phyloP scores from a whole-genome alignment of 2,113 vertebrate genomes.

The Phylloscopus trochilus region DNA sequence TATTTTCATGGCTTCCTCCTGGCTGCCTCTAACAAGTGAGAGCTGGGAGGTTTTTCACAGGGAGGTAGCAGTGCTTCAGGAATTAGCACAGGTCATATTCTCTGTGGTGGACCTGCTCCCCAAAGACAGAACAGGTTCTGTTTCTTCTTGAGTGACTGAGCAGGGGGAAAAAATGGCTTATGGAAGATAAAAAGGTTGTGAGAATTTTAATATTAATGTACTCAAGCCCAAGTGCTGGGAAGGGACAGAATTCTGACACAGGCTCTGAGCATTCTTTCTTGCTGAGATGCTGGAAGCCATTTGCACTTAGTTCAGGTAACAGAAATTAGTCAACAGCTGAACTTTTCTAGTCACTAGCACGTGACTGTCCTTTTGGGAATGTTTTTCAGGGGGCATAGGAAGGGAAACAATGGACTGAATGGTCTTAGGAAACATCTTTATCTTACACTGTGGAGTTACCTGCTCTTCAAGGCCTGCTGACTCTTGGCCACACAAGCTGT shows the following conservation, averaged over 20 bases:
- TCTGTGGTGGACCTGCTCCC: background rate
- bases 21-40: background rate
- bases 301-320: background rate
- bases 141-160: background rate
- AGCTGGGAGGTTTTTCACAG: background rate
- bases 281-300: background rate
- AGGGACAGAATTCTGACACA: background rate
- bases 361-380: background rate
- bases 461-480: background rate
- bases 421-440: background rate
- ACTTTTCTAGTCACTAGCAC: background rate
- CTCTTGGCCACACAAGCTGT: background rate
- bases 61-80: background rate
- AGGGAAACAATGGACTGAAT: background rate
- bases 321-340: background rate
- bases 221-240: background rate
- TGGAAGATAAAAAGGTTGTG: background rate
- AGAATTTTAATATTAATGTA: background rate
- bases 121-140: background rate
- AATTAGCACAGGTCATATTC: background rate
- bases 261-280: background rate
- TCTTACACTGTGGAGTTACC: background rate
- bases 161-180: background rate
- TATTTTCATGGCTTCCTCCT: background rate
- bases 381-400: background rate